Evolutionary conservation across 64 coral and sea anemone genomes (phyloP).

Genomic region (Montipora capricornis): DNA sequence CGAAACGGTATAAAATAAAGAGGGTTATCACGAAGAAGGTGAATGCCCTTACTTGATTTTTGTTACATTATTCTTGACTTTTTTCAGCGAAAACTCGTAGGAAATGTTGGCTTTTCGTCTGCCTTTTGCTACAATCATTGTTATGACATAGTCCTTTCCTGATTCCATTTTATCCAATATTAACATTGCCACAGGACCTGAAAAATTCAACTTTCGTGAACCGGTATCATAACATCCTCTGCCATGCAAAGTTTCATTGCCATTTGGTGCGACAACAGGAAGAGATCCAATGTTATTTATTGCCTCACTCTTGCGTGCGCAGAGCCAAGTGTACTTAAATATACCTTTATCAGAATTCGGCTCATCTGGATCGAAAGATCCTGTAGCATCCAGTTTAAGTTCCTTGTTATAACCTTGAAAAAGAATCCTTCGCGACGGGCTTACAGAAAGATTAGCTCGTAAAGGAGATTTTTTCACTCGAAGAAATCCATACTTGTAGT

Average conservation of each 20-base stretch:
- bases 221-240: conserved; percentile 16
- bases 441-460: not conserved
- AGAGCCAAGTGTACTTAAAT: conserved; percentile 15
- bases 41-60: not conserved
- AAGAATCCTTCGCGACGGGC: not conserved
- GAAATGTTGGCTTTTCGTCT: not conserved
- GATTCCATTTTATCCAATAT: not conserved
- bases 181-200: conserved; percentile 4
- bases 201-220: not conserved
- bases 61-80: not conserved
- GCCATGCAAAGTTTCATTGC: not conserved
- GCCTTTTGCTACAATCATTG: conserved; percentile 12
- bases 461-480: not conserved
- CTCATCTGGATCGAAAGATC: conserved; percentile 30
- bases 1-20: too few relatives aligned
- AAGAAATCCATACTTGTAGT: conserved; percentile 46
- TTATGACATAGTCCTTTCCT: not conserved
- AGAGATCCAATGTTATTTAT: not conserved
- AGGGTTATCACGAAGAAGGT: too few relatives aligned
- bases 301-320: not conserved
- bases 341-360: not conserved
- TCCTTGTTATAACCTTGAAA: conserved; percentile 20
- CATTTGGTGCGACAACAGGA: not conserved
- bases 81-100: not conserved
- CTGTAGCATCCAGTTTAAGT: conserved; percentile 11